A percentile compares a stretch with the other conserved stretches of the same genome.
Evolutionary conservation across 2,113 vertebrate species (phyloP).

Genomic region (Colinus virginianus): DNA sequence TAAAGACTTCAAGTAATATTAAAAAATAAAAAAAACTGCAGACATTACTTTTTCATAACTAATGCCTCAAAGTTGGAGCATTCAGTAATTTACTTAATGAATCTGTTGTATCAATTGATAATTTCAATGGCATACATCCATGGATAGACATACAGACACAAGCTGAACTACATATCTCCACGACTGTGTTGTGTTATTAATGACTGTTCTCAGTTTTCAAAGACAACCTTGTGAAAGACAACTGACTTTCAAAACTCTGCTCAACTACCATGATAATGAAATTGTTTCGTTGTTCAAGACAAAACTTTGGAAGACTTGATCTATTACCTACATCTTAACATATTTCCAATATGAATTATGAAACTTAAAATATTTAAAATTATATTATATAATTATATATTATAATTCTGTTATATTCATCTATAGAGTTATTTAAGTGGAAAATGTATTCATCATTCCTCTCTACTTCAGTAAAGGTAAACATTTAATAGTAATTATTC

Average conservation of each 20-base stretch:
- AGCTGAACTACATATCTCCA: neutral
- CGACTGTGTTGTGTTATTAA: neutral
- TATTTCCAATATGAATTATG: neutral
- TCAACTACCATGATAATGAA: neutral
- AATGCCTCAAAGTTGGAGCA: neutral
- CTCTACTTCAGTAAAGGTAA: neutral
- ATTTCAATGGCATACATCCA: neutral
- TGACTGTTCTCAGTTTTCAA: neutral
- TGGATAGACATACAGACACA: neutral
- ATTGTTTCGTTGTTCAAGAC: neutral
- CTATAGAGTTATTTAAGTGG: neutral
- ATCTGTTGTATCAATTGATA: neutral
- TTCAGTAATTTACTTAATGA: neutral
- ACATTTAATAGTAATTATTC: neutral
- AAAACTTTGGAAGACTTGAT: neutral
- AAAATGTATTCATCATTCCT: neutral
- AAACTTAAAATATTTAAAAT: neutral
- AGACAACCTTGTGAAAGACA: neutral
- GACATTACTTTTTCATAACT: neutral
- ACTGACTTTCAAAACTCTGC: neutral
- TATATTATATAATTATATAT: neutral
- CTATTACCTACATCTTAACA: neutral
- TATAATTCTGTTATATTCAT: neutral
- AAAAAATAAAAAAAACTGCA: neutral
- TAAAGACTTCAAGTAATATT: neutral